Evolutionary conservation across 2,888 invertebrate genomes (phyloP), one percentile per base, ranked within the genome.

Genomic region (Poecilobothrus nobilitatus): DNA sequence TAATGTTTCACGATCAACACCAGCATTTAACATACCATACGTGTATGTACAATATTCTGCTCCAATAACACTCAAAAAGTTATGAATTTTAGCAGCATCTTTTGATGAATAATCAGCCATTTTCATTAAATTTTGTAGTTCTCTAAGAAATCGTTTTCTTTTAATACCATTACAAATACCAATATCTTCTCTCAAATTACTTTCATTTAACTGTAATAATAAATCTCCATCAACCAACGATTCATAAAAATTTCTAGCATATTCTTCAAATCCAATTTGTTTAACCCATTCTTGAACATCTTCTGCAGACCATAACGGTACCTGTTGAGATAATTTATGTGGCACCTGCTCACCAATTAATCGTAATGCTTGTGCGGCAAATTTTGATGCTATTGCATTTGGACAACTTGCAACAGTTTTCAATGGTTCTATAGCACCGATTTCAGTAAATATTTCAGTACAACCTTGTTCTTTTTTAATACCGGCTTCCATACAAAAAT

Each of bases 211-310:
- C 80, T 95, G 94, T 69, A 99, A 84, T 72, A 99, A 83, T 67
- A 99, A 85, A 84, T 99, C 99, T 9, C 98, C 98, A 80, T 99
- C 99, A 41, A 99, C 97, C 80, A 94, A 87, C 77, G 96, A 95
- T 68, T 92, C 91, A 65, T 89, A 88, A 79, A 99, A 98, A 79
- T 91, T 91, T 2, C 83, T 85, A 3, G 91, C 89, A 75, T 91
- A 95, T 77, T 92, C 90, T 20, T 88, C 86, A 80, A 97, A 98
- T 0, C 97, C 97, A 76, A 97, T 96, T 86, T 98, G 97, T 79
- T 94, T 95, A 0, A 99, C 95, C 98, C 98, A 99, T 83, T 97
- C 96, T 74, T 91, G 87, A 0, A 99, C 98, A 80, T 99, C 98
- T 80, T 94, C 94, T 22, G 90, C 90, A 0, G 95, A 95, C 99